Percentiles rank a stretch among this genome's conserved stretches.
Evolutionary conservation across 92 coral and sea anemone genomes (phyloP).

Genomic region (Palythoa caribaeorum): DNA sequence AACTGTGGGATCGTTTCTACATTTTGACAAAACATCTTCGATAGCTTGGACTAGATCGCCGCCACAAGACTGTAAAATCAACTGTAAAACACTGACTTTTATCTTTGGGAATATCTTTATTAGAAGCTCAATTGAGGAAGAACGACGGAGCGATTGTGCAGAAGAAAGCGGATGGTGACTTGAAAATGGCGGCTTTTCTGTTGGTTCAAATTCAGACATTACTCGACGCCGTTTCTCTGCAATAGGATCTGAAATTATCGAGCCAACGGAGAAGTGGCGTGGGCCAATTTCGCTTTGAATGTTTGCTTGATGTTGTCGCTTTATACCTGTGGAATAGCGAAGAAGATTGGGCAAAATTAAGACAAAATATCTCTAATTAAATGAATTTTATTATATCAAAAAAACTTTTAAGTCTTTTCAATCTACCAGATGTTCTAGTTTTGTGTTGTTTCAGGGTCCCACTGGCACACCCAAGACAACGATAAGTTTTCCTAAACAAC

Average conservation of each 20-base stretch:
- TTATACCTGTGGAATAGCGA: slow-evolving; percentile 54
- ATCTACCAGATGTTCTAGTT: slow-evolving; percentile 7
- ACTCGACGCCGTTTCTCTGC: slow-evolving; percentile 79
- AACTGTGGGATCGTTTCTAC: slow-evolving; percentile 75
- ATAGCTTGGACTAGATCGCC: slow-evolving; percentile 97
- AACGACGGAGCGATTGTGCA: slow-evolving; percentile 77
- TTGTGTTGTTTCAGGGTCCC: slow-evolving; percentile 8
- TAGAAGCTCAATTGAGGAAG: slow-evolving; percentile 90
- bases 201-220: slow-evolving; percentile 77
- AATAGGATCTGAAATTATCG: slow-evolving; percentile 64
- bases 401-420: neutral
- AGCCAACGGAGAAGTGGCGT: slow-evolving; percentile 61
- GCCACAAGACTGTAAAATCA: slow-evolving; percentile 92
- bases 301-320: slow-evolving; percentile 71
- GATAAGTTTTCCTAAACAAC: slow-evolving; percentile 30
- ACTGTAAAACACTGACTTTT: slow-evolving; percentile 91
- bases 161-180: slow-evolving; percentile 54
- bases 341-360: neutral
- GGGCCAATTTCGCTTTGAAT: slow-evolving; percentile 50
- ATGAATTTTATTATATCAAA: neutral
- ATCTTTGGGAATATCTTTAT: slow-evolving; percentile 96
- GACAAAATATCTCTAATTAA: slow-evolving; percentile 27
- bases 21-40: slow-evolving; percentile 89
- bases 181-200: slow-evolving; percentile 73
- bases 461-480: slow-evolving; percentile 13